Evolutionary conservation across 2,888 invertebrate species (phyloP).

Genomic region (Ophion slaviceki): DNA sequence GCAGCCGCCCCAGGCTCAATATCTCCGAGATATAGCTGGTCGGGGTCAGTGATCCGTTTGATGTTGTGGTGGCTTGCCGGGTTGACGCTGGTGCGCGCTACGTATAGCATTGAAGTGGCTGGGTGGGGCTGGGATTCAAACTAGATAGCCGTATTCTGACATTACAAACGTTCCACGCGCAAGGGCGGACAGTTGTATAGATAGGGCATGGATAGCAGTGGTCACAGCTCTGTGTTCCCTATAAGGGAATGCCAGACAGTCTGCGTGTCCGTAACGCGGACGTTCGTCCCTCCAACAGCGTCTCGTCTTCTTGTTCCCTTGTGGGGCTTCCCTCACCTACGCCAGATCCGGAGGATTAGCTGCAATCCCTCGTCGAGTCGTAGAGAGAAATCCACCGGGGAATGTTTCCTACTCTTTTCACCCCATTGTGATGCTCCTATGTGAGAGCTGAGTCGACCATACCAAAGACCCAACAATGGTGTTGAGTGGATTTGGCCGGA

Average conservation of each 20-base stretch:
- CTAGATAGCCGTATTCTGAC: slow-evolving; percentile 2
- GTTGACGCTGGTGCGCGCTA: neutral
- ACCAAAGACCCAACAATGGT: slow-evolving; percentile 25
- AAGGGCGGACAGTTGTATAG: slow-evolving; percentile 11
- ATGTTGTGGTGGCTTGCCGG: neutral
- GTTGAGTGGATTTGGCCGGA: slow-evolving; percentile 50
- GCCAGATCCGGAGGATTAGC: slow-evolving; percentile 30
- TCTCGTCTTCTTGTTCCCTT: slow-evolving; percentile 13
- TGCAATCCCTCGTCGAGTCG: neutral
- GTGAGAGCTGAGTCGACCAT: neutral
- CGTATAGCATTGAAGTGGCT: neutral
- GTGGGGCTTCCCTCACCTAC: slow-evolving; percentile 27
- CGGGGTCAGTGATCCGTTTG: neutral
- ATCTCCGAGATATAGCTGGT: neutral
- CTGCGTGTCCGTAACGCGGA: slow-evolving; percentile 12
- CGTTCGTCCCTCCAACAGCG: neutral
- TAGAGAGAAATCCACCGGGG: slow-evolving; percentile 15
- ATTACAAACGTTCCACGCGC: slow-evolving; percentile 30
- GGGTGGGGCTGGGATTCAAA: neutral
- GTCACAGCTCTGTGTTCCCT: neutral
- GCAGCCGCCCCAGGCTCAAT: neutral
- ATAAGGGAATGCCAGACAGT: slow-evolving; percentile 2
- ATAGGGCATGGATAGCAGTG: neutral
- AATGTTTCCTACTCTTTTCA: neutral
- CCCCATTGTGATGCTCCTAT: neutral